These are phyloP conservation scores for Daboia siamensis DNA, from an alignment of 2,113 vertebrate species.

Conservation along the genomic window DNA sequence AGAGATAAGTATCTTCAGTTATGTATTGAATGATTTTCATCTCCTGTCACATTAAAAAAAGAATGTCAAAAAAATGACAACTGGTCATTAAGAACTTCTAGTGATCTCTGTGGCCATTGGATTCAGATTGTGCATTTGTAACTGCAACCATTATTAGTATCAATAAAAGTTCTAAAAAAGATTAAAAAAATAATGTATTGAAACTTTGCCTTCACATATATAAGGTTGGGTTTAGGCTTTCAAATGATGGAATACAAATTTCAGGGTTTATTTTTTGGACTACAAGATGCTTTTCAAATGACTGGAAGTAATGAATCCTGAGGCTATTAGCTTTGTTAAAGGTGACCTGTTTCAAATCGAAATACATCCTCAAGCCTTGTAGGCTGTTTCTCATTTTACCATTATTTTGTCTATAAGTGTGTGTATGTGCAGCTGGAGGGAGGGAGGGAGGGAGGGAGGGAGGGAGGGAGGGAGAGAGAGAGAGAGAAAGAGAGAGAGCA, in stretches of 20 bases:
- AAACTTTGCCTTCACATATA: not conserved
- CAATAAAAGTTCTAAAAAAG: not conserved
- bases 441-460: not conserved
- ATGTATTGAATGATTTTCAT: not conserved
- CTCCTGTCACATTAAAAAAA: not conserved
- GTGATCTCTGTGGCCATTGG: not conserved
- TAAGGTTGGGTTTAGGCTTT: not conserved
- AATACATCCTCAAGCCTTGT: not conserved
- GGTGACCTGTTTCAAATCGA: not conserved
- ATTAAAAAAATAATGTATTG: not conserved
- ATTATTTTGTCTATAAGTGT: not conserved
- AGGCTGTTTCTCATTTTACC: not conserved
- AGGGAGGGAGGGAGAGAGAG: too few relatives aligned
- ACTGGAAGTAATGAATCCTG: not conserved
- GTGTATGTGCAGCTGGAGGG: not conserved
- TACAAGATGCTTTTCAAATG: not conserved
- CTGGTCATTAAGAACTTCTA: not conserved
- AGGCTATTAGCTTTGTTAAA: not conserved
- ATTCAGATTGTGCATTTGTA: not conserved
- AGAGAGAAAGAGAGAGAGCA: not conserved
- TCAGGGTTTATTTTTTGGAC: not conserved
- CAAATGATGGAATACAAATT: not conserved
- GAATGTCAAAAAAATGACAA: not conserved
- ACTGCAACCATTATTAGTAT: not conserved
- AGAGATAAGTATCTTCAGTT: not conserved